Percentiles rank a stretch among this genome's conserved stretches.
Conservation (phyloP, 2,797 vertebrate genomes). For the Xenentodon cancila region DNA sequence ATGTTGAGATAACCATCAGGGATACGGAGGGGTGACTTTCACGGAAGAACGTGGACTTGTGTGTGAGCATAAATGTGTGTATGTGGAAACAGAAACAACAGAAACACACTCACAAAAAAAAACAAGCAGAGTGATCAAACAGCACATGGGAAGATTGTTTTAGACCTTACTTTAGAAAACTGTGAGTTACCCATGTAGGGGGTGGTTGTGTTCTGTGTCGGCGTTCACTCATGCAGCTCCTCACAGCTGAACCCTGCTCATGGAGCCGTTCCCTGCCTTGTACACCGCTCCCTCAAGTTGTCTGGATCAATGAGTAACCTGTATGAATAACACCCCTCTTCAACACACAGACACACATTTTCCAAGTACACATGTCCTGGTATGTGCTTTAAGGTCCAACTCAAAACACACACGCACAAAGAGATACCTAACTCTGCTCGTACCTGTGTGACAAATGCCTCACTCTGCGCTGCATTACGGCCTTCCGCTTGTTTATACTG, state of each 20-base stretch:
- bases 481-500: slow-evolving; percentile 66
- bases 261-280: slow-evolving; percentile 66
- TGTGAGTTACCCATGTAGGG: background rate
- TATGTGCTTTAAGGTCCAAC: slow-evolving; percentile 65
- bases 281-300: slow-evolving; percentile 65
- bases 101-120: background rate
- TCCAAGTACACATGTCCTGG: slow-evolving; percentile 48
- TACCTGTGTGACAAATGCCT: slow-evolving; percentile 56
- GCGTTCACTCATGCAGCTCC: slow-evolving; percentile 47
- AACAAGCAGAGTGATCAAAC: background rate
- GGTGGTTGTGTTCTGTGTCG: slow-evolving; percentile 25
- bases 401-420: slow-evolving; percentile 39
- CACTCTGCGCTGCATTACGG: slow-evolving; percentile 14
- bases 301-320: slow-evolving; percentile 78
- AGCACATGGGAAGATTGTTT: slow-evolving; percentile 2
- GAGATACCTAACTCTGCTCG: slow-evolving; percentile 28
- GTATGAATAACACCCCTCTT: slow-evolving; percentile 59
- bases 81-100: slow-evolving; percentile 26
- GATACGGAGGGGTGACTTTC: slow-evolving; percentile 46
- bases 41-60: slow-evolving; percentile 26
- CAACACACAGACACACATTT: slow-evolving; percentile 52
- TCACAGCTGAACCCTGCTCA: slow-evolving; percentile 31
- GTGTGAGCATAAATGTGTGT: slow-evolving; percentile 29
- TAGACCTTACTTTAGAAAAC: background rate
- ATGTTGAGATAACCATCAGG: slow-evolving; percentile 66